Evolutionary conservation across 2,888 invertebrate genomes (phyloP).

Genomic region (Pandemis heparana): DNA sequence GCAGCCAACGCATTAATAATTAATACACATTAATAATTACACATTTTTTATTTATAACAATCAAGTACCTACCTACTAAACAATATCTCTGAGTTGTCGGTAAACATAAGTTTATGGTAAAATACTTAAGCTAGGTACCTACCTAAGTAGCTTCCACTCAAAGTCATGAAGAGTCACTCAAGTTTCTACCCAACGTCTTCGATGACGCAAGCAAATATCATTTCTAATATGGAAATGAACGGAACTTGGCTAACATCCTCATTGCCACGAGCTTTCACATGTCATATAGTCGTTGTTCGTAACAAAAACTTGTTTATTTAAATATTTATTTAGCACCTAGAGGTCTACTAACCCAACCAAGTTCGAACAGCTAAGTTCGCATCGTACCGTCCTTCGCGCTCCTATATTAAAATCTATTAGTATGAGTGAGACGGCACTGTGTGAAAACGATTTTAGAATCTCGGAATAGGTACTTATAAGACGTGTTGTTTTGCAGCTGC

Average conservation of each 20-base stretch:
- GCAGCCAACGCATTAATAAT: too few species aligned
- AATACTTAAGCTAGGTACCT: background rate
- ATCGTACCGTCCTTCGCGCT: too few species aligned
- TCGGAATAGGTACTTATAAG: too few species aligned
- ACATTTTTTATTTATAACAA: too few species aligned
- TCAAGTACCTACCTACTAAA: too few species aligned
- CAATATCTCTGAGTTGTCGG: background rate
- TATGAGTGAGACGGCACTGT: too few species aligned
- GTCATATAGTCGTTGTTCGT: constrained; percentile 12
- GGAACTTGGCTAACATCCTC: constrained; percentile 29
- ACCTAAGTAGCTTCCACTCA: background rate
- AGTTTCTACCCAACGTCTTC: background rate
- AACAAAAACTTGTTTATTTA: constrained; percentile 8
- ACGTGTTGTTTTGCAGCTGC: too few species aligned
- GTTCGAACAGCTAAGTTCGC: too few species aligned
- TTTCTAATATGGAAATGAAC: constrained; percentile 38
- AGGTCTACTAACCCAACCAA: too few species aligned
- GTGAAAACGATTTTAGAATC: too few species aligned
- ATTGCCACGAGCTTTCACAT: constrained; percentile 24
- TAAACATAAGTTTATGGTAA: background rate
- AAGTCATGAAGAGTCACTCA: background rate
- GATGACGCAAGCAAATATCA: constrained; percentile 8
- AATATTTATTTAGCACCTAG: constrained; percentile 1
- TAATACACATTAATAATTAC: too few species aligned
- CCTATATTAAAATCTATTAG: background rate